Percentiles rank a stretch among this genome's conserved stretches.
These are phyloP conservation scores for Notechis scutatus DNA, from an alignment of 2,113 vertebrate genomes.

Conservation along the genomic window DNA sequence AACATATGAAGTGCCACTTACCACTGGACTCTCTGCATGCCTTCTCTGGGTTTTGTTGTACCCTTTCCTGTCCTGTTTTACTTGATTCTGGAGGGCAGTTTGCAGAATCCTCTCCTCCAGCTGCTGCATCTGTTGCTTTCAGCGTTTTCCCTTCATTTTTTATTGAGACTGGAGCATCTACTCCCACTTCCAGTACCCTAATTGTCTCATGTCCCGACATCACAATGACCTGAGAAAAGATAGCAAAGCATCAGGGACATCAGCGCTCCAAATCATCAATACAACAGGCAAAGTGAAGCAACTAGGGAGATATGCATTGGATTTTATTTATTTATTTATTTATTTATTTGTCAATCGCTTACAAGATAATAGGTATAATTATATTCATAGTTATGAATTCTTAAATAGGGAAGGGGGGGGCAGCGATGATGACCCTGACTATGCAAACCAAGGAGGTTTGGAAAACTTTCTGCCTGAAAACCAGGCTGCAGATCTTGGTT, in stretches of 20 bases:
- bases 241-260: neutral
- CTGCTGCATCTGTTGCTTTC: conserved; percentile 12
- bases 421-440: neutral
- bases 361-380: too few relatives aligned
- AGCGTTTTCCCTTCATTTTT: conserved; percentile 69
- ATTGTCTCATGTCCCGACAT: conserved; percentile 97
- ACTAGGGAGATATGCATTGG: neutral
- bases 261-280: neutral
- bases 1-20: conserved; percentile 25
- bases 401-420: neutral
- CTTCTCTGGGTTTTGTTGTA: conserved; percentile 39
- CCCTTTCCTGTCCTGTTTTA: conserved; percentile 25
- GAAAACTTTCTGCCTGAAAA: neutral
- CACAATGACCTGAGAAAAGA: conserved; percentile 84
- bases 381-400: neutral
- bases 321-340: neutral
- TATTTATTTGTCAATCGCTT: too few relatives aligned
- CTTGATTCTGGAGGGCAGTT: conserved; percentile 25
- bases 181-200: conserved; percentile 89
- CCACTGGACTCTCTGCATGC: conserved; percentile 53
- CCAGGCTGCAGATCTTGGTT: neutral
- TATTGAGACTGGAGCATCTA: conserved; percentile 75
- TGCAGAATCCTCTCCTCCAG: conserved; percentile 48
- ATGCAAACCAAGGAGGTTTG: neutral
- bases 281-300: neutral